Evolutionary conservation across 2,888 invertebrate species (phyloP), one percentile per base, ranked within the genome.

Genomic region (Schizaphis graminum): DNA sequence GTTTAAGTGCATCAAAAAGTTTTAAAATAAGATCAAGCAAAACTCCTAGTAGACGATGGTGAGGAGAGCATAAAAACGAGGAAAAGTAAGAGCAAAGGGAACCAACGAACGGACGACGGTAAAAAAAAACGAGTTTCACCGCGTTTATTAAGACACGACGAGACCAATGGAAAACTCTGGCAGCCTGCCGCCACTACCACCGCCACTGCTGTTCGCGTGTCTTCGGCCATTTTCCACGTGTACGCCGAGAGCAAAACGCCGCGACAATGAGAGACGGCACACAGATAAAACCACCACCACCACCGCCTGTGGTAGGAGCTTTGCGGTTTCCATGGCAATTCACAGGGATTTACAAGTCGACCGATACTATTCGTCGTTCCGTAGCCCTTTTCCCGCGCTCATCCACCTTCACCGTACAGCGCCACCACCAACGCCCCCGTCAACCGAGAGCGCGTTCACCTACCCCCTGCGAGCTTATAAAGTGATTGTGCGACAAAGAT

Each of bases 281-380:
- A 57, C n/a, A 35, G 87, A 92, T n/a, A 61, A 53, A 88, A 67
- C 92, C 67, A 61, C 89, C n/a, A 53, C 88, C 44, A 8, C 41
- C 44, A 24, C 91, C 53, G 44, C 93, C 77, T 47, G 88, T 35
- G 53, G 77, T 47, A 77, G 89, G 93, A 94, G 94, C 94, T 94
- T 94, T 94, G 94, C 86, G 94, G 94, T 94, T 94, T 94, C 94
- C 94, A 94, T 94, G 94, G 91, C 94, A 47, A 94, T 94, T 94
- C 94, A 44, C 91, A 28, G 94, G 94, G 94, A 94, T 94, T 91
- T 93, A 93, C 93, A 93, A 93, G 61, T 85, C 90, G 85, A 56
- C 94, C 90, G 90, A 85, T 57, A 91, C 94, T 91, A 94, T 94
- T 94, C 94, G 94, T 94, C 94, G 94, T 85, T 77, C 53, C 10